Evolutionary conservation across 2,797 vertebrate species (phyloP), one percentile per base, ranked within the genome.

Genomic region (Gadopsis marmoratus): DNA sequence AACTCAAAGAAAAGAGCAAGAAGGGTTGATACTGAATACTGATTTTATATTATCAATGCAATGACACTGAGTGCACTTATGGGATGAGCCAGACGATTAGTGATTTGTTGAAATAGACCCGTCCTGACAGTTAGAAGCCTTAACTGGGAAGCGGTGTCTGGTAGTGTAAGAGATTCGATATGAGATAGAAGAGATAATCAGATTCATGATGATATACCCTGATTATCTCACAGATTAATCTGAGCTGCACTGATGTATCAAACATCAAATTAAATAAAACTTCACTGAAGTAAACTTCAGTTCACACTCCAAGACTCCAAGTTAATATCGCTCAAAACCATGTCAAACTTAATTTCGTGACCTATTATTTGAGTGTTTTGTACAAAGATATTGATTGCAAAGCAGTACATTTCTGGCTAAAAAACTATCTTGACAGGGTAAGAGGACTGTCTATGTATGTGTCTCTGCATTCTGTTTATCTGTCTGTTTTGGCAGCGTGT

Each of bases 401-500:
- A 65, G n/a, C 37, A 31, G 59, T 45, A 55, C 5, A 35, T 10
- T 26, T 8, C 14, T 33, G 8, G 0, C 43, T 75, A 39, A 6
- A 45, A 60, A 78, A 79, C 60, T 43, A 51, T 58, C 16, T 29
- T 65, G 64, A 71, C 75, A 60, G 79, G 55, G 75, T 64, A 59
- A 50, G 45, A 48, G 31, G 61, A 37, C 64, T 62, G 76, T 72
- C 48, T 84, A 78, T 88, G 74, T 60, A 48, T 70, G 58, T 74
- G 83, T 70, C n/a, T 83, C 26, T 75, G 68, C 12, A 35, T 82
- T 74, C 17, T 78, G 71, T 84, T 81, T 82, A 67, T 82, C 76
- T 71, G 81, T 67, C 83, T 73, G 61, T 54, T 76, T 62, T 86
- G 84, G 89, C 78, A 74, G 76, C 5, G 37, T 77, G 37, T 74